Percentiles rank a stretch among this genome's conserved stretches.
Evolutionary conservation across 2,888 invertebrate species (phyloP).

Genomic region (Dasypogon diadema): DNA sequence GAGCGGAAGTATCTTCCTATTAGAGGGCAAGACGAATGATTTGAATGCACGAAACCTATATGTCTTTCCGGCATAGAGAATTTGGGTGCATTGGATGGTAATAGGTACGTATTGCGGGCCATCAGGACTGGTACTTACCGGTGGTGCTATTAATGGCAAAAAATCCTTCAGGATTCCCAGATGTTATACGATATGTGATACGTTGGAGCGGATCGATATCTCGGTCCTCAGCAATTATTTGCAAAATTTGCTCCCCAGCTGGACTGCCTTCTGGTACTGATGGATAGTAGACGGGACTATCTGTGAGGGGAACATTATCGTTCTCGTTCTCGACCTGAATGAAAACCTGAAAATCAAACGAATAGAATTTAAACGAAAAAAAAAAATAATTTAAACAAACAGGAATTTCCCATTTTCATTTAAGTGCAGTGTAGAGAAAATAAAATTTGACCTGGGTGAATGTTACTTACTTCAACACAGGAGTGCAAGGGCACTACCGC

Average conservation of each 20-base stretch:
- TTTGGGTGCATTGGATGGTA: neutral
- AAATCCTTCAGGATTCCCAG: slow-evolving; percentile 92
- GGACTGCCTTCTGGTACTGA: slow-evolving; percentile 84
- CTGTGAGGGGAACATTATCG: slow-evolving; percentile 93
- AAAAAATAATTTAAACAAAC: neutral
- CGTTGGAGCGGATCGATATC: slow-evolving; percentile 78
- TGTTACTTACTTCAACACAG: slow-evolving; percentile 79
- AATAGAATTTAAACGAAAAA: neutral
- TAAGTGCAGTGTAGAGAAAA: neutral
- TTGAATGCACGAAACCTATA: slow-evolving; percentile 32
- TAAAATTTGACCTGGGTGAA: neutral
- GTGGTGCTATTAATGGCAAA: slow-evolving; percentile 87
- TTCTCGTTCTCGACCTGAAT: slow-evolving; percentile 91
- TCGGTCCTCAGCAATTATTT: slow-evolving; percentile 82
- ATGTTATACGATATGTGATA: slow-evolving; percentile 85
- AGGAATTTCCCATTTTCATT: neutral
- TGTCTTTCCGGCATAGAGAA: neutral
- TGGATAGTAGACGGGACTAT: slow-evolving; percentile 86
- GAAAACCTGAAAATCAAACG: slow-evolving; percentile 74
- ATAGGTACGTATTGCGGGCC: neutral
- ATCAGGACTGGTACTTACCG: slow-evolving; percentile 72
- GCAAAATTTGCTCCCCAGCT: slow-evolving; percentile 78
- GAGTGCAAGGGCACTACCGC: slow-evolving; percentile 88
- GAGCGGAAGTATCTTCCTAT: slow-evolving; percentile 11
- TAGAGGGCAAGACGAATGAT: slow-evolving; percentile 42